Conservation (phyloP, 2,888 invertebrate genomes). For the Heliconius ismenius region DNA sequence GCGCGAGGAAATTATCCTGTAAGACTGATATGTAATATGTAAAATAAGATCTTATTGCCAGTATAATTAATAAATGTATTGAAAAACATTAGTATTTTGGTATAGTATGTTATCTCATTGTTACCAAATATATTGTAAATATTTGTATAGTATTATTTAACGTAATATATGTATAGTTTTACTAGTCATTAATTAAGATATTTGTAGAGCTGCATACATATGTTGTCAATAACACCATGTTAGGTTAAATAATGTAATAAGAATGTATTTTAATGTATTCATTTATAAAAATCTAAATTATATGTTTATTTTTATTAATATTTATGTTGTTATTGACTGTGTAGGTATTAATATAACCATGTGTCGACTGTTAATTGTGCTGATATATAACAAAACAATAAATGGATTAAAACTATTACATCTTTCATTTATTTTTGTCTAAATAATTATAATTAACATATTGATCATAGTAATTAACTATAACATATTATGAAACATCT, state of each 20-base stretch:
- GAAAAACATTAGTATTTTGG: slow-evolving; percentile 68
- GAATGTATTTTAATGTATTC: slow-evolving; percentile 37
- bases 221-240: slow-evolving; percentile 43
- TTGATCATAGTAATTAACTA: not conserved
- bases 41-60: slow-evolving; percentile 62
- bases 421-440: slow-evolving; percentile 47
- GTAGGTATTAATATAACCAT: slow-evolving; percentile 51
- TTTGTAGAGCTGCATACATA: slow-evolving; percentile 51
- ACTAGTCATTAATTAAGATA: slow-evolving; percentile 78
- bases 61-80: slow-evolving; percentile 63
- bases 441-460: not conserved
- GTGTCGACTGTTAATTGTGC: slow-evolving; percentile 68
- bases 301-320: slow-evolving; percentile 35
- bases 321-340: slow-evolving; percentile 43
- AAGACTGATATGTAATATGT: slow-evolving; percentile 75
- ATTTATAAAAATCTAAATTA: slow-evolving; percentile 38
- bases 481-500: not conserved
- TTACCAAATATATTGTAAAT: slow-evolving; percentile 81
- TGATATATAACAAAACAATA: slow-evolving; percentile 64
- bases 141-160: slow-evolving; percentile 60
- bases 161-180: slow-evolving; percentile 66
- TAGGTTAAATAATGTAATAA: slow-evolving; percentile 29
- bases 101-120: slow-evolving; percentile 76
- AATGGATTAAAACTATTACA: slow-evolving; percentile 53
- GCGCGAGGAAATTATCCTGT: slow-evolving; percentile 53